These are phyloP conservation scores for Pontoporia blainvillei DNA, from an alignment of 2,113 vertebrate genomes.

Conservation along the genomic window DNA sequence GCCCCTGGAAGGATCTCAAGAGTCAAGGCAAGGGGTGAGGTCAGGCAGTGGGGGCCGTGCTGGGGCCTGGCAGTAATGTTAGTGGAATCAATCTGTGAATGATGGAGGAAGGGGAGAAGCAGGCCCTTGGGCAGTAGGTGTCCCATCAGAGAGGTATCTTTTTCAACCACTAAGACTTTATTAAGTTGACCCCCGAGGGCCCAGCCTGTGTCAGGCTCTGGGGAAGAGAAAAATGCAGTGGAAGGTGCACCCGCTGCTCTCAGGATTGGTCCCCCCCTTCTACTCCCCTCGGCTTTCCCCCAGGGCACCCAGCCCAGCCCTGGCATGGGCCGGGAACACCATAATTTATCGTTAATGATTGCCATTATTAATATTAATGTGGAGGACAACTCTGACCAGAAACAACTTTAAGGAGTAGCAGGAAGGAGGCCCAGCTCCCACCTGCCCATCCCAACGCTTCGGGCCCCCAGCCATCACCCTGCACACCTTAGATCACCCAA, in stretches of 20 bases:
- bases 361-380: background rate
- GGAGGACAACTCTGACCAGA: background rate
- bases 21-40: background rate
- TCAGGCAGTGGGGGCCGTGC: background rate
- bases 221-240: background rate
- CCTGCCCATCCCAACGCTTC: no score
- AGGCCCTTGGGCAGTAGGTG: background rate
- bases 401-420: background rate
- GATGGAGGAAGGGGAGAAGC: background rate
- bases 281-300: background rate
- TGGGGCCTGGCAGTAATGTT: background rate
- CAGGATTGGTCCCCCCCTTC: background rate
- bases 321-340: background rate
- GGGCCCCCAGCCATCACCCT: background rate
- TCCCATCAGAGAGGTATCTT: background rate
- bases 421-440: background rate
- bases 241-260: background rate
- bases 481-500: background rate
- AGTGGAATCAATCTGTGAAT: background rate
- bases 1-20: background rate
- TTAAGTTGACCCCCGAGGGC: background rate
- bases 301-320: background rate
- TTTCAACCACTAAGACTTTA: background rate
- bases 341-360: background rate
- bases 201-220: background rate